Percentiles rank a stretch among this genome's conserved stretches.
Evolutionary conservation across 2,888 invertebrate species (phyloP).

Genomic region (Phyto melanocephala): DNA sequence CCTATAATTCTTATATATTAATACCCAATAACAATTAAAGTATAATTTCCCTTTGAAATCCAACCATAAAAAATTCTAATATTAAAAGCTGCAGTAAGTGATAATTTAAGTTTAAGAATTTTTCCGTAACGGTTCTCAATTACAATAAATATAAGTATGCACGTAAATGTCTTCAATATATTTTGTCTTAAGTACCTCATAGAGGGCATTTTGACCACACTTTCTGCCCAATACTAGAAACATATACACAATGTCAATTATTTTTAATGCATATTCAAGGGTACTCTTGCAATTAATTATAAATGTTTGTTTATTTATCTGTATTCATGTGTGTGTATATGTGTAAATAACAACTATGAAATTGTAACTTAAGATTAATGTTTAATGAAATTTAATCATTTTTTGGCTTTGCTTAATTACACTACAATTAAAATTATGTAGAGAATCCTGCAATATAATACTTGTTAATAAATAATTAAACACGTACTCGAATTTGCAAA

Average conservation of each 20-base stretch:
- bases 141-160: no score
- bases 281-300: neutral
- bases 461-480: conserved; percentile 27
- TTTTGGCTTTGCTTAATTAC: conserved; percentile 13
- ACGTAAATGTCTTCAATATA: no score
- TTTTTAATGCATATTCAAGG: neutral
- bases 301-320: neutral
- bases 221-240: neutral
- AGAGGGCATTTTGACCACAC: neutral
- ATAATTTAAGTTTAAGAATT: no score
- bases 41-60: no score
- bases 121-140: no score
- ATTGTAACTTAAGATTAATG: neutral
- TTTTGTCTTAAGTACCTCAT: neutral
- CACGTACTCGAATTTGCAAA: conserved; percentile 24
- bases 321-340: neutral
- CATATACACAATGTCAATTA: neutral
- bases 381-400: conserved; percentile 18
- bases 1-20: no score
- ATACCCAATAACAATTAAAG: no score
- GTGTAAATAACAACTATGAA: neutral
- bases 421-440: conserved; percentile 23
- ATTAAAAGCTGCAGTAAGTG: no score
- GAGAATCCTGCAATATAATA: conserved; percentile 24
- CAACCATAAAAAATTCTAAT: no score